Evolutionary conservation across 2,797 vertebrate species (phyloP).

Genomic region (Gephyroberyx darwinii): DNA sequence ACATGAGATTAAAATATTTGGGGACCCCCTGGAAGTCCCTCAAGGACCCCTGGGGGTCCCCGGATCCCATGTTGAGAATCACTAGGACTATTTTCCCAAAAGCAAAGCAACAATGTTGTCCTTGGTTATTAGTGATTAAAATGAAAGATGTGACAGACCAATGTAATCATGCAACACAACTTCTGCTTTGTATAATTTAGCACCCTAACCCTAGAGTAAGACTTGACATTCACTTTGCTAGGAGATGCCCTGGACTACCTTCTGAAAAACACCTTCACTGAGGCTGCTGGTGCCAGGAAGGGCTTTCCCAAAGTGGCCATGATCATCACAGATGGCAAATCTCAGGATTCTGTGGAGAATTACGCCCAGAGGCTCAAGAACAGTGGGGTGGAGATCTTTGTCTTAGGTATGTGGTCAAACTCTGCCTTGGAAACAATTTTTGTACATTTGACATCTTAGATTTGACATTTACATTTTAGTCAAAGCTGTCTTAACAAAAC

Average conservation of each 20-base stretch:
- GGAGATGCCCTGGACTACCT: constrained; percentile 90
- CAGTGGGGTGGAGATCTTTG: constrained; percentile 93
- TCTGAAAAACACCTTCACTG: constrained; percentile 85
- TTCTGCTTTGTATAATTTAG: background rate
- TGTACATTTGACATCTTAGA: constrained; percentile 39
- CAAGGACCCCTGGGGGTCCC: too few relatives aligned
- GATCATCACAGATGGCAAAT: constrained; percentile 92
- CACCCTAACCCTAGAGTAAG: too few relatives aligned
- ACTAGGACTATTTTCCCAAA: too few relatives aligned
- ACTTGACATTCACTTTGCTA: constrained; percentile 53
- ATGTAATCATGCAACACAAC: background rate
- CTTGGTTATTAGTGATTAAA: background rate
- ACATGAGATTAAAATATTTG: too few relatives aligned
- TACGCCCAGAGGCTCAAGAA: constrained; percentile 86
- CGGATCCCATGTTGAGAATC: too few relatives aligned
- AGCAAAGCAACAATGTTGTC: background rate
- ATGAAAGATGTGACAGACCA: background rate
- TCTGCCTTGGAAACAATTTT: constrained; percentile 7
- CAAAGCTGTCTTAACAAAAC: constrained; percentile 14
- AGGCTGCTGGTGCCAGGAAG: constrained; percentile 86
- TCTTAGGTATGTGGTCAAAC: constrained; percentile 84
- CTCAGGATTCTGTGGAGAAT: constrained; percentile 88
- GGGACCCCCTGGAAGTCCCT: too few relatives aligned
- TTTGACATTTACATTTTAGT: constrained; percentile 21
- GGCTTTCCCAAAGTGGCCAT: constrained; percentile 93